phyloP scores from a whole-genome alignment of 2,113 vertebrate genomes.

The Saccopteryx leptura region DNA sequence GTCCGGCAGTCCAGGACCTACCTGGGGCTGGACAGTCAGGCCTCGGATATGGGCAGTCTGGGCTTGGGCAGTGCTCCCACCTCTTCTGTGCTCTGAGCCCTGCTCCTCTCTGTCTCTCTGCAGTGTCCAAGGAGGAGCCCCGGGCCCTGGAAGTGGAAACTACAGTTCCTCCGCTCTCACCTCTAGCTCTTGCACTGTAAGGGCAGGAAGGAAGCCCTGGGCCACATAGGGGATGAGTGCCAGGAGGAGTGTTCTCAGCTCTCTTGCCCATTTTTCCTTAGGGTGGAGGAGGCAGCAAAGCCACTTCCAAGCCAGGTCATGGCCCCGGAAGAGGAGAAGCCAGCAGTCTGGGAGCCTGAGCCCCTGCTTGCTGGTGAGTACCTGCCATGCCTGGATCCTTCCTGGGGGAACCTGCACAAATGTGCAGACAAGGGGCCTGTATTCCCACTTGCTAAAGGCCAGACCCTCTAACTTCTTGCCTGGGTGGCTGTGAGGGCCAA shows the following conservation, averaged over 20 bases:
- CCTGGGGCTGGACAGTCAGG: not conserved
- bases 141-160: conserved; percentile 48
- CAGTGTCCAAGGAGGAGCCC: conserved; percentile 76
- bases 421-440: not conserved
- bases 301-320: not conserved
- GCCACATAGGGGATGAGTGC: not conserved
- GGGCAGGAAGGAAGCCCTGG: not conserved
- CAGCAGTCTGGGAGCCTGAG: not conserved
- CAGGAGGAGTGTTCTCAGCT: not conserved
- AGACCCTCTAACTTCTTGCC: not conserved
- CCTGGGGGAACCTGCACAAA: not conserved
- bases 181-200: conserved; percentile 77
- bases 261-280: not conserved
- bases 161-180: not conserved
- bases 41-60: not conserved
- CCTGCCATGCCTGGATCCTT: not conserved
- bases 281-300: conserved; percentile 56
- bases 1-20: fast-evolving
- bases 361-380: conserved; percentile 66
- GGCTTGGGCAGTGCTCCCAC: not conserved
- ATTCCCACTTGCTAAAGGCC: not conserved
- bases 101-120: not conserved
- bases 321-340: conserved; percentile 47
- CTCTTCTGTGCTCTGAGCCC: not conserved
- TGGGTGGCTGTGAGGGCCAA: not conserved